A percentile compares a stretch with the other conserved stretches of the same genome.
phyloP scores from a whole-genome alignment of 2,797 vertebrate genomes.

The Fratercula arctica region DNA sequence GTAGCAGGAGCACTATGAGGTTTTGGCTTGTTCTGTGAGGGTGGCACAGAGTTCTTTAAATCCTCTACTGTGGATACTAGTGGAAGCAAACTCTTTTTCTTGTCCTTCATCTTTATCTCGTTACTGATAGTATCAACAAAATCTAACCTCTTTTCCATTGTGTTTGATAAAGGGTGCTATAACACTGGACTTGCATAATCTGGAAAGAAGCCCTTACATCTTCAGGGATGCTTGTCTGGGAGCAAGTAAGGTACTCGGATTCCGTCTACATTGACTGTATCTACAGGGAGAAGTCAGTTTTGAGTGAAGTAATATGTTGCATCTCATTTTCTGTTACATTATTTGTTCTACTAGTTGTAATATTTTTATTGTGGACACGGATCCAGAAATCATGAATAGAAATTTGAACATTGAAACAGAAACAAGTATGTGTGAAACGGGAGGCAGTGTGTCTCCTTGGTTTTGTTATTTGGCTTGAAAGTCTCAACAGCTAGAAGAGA shows the following conservation, averaged over 20 bases:
- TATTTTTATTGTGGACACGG: neutral
- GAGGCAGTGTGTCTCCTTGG: neutral
- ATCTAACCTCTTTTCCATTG: neutral
- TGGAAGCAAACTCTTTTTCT: neutral
- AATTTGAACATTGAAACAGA: neutral
- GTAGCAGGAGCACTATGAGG: neutral
- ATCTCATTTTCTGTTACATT: neutral
- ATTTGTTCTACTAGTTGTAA: neutral
- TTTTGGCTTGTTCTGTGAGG: neutral
- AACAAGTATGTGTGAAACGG: neutral
- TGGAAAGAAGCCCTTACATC: neutral
- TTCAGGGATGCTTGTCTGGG: neutral
- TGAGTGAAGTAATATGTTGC: neutral
- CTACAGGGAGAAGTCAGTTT: neutral
- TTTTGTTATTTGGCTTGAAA: neutral
- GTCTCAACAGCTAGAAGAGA: neutral
- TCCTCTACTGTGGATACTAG: neutral
- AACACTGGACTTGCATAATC: neutral
- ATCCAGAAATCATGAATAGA: neutral
- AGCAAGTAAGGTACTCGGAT: neutral
- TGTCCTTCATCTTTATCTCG: neutral
- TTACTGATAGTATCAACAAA: neutral
- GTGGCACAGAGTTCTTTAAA: neutral
- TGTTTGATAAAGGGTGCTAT: neutral
- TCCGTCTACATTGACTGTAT: neutral